Evolutionary conservation across 2,113 vertebrate species (phyloP).

Genomic region (Neopipo cinnamomea): DNA sequence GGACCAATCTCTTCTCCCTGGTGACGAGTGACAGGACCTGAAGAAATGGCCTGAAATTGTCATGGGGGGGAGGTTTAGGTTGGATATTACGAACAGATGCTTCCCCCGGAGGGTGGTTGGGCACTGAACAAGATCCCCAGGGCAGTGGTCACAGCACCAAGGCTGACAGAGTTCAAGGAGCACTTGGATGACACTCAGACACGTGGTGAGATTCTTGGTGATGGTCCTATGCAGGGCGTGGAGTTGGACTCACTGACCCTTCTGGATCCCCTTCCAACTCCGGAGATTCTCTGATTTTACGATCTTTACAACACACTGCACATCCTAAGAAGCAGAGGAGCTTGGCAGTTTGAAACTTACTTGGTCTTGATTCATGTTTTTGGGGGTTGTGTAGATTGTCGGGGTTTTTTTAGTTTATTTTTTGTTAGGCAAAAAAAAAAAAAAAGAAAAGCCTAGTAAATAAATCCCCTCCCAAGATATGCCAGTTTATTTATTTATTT

Average conservation of each 20-base stretch:
- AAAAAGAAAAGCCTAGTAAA: neutral
- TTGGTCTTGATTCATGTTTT: neutral
- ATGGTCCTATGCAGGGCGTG: neutral
- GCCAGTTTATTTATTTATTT: neutral
- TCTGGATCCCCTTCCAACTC: neutral
- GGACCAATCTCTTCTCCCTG: neutral
- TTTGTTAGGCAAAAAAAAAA: neutral
- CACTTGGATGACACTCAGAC: rapidly evolving
- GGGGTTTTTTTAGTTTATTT: too few relatives aligned
- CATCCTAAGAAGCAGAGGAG: neutral
- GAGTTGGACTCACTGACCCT: neutral
- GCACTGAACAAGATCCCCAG: neutral
- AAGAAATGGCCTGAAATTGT: neutral
- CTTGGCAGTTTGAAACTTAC: neutral
- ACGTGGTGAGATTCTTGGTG: neutral
- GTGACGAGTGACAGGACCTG: neutral
- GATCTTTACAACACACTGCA: neutral
- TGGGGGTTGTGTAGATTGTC: neutral
- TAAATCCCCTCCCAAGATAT: neutral
- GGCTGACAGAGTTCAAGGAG: neutral
- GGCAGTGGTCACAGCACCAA: too few relatives aligned
- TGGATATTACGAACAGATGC: neutral
- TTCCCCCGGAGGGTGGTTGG: rapidly evolving
- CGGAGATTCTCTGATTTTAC: neutral
- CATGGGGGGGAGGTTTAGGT: too few relatives aligned